These are phyloP conservation scores for Knipowitschia caucasica DNA, from an alignment of 2,797 vertebrate genomes.

Conservation along the genomic window DNA sequence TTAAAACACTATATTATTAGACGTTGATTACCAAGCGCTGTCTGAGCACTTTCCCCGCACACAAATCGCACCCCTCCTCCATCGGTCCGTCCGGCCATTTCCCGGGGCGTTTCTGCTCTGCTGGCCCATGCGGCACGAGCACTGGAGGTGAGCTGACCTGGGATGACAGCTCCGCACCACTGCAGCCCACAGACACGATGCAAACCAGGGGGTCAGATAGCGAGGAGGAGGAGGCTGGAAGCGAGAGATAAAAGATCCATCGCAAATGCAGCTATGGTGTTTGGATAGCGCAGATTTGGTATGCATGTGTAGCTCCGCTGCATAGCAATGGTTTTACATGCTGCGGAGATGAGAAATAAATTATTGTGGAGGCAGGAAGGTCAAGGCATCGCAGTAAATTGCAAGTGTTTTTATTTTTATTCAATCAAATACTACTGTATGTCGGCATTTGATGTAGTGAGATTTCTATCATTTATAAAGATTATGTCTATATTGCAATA, in stretches of 20 bases:
- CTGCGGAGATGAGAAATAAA: conserved; percentile 1
- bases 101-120: conserved; percentile 45
- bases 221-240: conserved; percentile 4
- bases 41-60: conserved; percentile 22
- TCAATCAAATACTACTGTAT: too few species aligned
- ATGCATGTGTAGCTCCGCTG: neutral
- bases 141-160: conserved; percentile 50
- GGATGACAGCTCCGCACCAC: conserved; percentile 44
- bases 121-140: conserved; percentile 45
- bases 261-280: conserved; percentile 1
- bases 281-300: conserved; percentile 7
- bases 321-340: conserved; percentile 5
- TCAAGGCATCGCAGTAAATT: conserved; percentile 9
- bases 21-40: too few species aligned
- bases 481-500: too few species aligned
- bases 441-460: too few species aligned
- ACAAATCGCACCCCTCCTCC: conserved; percentile 22
- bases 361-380: neutral
- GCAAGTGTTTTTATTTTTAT: too few species aligned
- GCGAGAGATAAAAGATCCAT: conserved; percentile 15
- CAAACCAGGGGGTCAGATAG: conserved; percentile 9
- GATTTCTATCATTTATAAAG: too few species aligned
- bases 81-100: neutral
- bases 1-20: too few species aligned
- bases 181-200: conserved; percentile 30